Base-by-base conservation (phyloP, 2,113 vertebrate species). In the Orientallactaga bullata region DNA sequence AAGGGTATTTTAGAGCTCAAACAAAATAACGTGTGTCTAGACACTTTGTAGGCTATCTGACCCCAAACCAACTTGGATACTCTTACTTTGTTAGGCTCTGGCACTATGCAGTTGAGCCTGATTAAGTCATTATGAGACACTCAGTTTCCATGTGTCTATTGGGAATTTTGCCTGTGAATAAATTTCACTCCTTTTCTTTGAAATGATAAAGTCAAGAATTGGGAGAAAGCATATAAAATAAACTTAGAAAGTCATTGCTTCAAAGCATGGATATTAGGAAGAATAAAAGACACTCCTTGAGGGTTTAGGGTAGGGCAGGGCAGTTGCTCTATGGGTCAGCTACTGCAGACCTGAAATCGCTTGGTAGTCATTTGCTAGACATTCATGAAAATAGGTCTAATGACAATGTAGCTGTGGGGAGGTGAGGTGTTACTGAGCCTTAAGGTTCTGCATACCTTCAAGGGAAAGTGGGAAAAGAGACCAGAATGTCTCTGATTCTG, bases 131-230 rank as follows among this genome's bases (percentile, higher is more conserved):
- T 88, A 76, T 65, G n/a, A 55, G 69, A 73, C 95, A 42, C n/a
- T 90, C 80, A 37, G 88, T 94, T 95, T 93, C 55, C 18, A 73
- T 37, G 71, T 79, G 39, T 88, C 76, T 90, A n/a, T 35, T 65
- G 74, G 85, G 79, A 93, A 95, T 88, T 23, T 9, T 65, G 89
- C n/a, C 6, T 83, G 66, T 92, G 82, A 93, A 72, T 93, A 94
- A 76, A 32, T 72, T 26, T 93, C 71, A 93, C 88, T 66, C 24
- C 4, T 95, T 95, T 91, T 93, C 85, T 93, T 90, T 92, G 88
- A 72, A 94, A 89, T 94, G 55, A 89, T 93, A 89, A 95, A 69
- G 90, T 94, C 90, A 94, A 94, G 86, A 66, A 72, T 86, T 92
- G 26, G 39, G 35, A 95, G 60, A 92, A 93, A 90, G 18, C 55